phyloP scores from a whole-genome alignment of 2,888 invertebrate genomes.

The Schizotus pectinicornis region DNA sequence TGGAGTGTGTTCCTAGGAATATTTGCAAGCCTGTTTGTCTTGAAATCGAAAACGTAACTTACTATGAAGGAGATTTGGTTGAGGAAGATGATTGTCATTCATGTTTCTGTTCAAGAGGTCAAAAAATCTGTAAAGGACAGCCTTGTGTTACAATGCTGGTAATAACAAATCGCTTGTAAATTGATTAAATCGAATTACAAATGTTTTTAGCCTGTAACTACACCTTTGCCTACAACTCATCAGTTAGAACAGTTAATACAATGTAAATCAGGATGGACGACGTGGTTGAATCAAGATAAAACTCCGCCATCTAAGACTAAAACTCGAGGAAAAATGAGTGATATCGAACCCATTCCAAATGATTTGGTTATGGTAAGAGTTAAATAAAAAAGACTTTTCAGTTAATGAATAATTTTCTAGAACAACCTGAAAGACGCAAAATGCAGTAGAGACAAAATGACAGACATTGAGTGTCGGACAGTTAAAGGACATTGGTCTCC shows the following conservation, averaged over 20 bases:
- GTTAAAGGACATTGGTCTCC: slow-evolving; percentile 66
- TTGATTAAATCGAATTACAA: too few relatives aligned
- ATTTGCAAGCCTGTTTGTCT: slow-evolving; percentile 75
- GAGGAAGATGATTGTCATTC: slow-evolving; percentile 80
- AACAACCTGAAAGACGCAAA: slow-evolving; percentile 61
- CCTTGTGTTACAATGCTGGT: slow-evolving; percentile 64
- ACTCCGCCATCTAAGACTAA: slow-evolving; percentile 44
- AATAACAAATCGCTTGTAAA: neutral
- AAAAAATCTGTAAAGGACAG: slow-evolving; percentile 73
- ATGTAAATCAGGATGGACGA: slow-evolving; percentile 78
- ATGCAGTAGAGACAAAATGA: slow-evolving; percentile 69
- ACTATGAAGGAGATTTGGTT: slow-evolving; percentile 77
- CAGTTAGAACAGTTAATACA: slow-evolving; percentile 46
- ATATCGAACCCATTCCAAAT: slow-evolving; percentile 66
- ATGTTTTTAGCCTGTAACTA: neutral
- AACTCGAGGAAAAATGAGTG: slow-evolving; percentile 56
- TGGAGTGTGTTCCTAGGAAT: slow-evolving; percentile 76
- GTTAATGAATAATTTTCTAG: slow-evolving; percentile 36
- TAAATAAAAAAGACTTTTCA: too few relatives aligned
- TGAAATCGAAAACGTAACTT: slow-evolving; percentile 69
- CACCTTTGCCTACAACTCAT: slow-evolving; percentile 31
- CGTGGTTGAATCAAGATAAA: slow-evolving; percentile 74
- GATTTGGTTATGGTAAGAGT: slow-evolving; percentile 61
- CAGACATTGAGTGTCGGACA: slow-evolving; percentile 78
- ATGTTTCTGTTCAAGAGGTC: slow-evolving; percentile 76